These are phyloP conservation scores for Poecilus cupreus DNA, from an alignment of 2,888 invertebrate species.

Conservation along the genomic window DNA sequence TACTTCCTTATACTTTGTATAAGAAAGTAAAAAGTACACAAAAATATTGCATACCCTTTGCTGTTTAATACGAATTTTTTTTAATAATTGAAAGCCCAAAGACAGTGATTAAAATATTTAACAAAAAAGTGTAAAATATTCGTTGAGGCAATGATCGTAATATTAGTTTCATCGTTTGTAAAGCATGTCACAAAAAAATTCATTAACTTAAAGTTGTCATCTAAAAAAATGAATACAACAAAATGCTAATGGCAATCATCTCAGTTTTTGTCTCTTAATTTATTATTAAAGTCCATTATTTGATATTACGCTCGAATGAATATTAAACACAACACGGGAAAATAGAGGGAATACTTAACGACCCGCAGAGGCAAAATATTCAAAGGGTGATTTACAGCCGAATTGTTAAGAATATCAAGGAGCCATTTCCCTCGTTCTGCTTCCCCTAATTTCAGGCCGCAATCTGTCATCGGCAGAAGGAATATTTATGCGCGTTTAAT, in stretches of 20 bases:
- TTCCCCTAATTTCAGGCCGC: too few species aligned
- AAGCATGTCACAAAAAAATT: not conserved
- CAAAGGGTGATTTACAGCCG: constrained; percentile 13
- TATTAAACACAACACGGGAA: constrained; percentile 49
- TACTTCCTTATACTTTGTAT: too few species aligned
- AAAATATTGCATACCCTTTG: too few species aligned
- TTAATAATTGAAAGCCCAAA: too few species aligned
- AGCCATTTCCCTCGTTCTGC: not conserved
- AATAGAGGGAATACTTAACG: constrained; percentile 48
- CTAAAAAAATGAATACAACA: constrained; percentile 2
- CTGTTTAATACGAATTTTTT: too few species aligned
- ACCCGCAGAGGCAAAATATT: constrained; percentile 1
- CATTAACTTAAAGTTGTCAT: constrained; percentile 25
- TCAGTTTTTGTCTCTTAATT: constrained; percentile 31
- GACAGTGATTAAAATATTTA: too few species aligned
- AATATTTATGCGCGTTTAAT: too few species aligned
- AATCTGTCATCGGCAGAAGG: too few species aligned
- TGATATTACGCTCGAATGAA: constrained; percentile 52
- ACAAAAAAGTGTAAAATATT: too few species aligned
- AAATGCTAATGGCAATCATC: constrained; percentile 14
- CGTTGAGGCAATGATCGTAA: too few species aligned
- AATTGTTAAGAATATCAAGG: not conserved
- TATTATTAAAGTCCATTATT: constrained; percentile 55
- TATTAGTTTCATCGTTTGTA: not conserved
- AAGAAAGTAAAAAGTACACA: too few species aligned